Evolutionary conservation across 2,797 vertebrate genomes (phyloP).

Genomic region (Rhabdophis nuchalis): DNA sequence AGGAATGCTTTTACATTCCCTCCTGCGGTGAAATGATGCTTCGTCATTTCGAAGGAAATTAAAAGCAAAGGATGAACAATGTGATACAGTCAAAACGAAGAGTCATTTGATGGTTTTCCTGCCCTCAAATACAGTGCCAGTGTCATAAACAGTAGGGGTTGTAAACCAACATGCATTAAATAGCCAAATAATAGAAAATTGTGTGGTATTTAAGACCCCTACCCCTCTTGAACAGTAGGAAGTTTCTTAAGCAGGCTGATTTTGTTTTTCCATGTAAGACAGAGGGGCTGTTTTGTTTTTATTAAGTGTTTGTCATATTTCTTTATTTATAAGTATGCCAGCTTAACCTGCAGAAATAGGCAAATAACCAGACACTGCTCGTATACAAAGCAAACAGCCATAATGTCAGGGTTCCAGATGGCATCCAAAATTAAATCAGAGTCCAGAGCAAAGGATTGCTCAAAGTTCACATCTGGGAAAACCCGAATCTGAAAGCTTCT

Average conservation of each 20-base stretch:
- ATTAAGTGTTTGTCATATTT: neutral
- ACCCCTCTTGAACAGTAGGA: neutral
- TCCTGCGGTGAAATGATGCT: neutral
- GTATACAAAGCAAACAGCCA: neutral
- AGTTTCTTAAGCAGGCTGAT: neutral
- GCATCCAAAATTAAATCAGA: no score
- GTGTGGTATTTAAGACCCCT: neutral
- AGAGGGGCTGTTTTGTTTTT: neutral
- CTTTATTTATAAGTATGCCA: neutral
- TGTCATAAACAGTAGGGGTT: conserved; percentile 64
- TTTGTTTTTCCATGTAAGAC: neutral
- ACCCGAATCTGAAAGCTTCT: no score
- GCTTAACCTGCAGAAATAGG: neutral
- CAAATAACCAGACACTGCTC: neutral
- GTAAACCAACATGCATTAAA: conserved; percentile 60
- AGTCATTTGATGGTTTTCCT: conserved; percentile 67
- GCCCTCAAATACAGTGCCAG: conserved; percentile 58
- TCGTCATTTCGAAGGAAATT: neutral
- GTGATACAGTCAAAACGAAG: conserved; percentile 63
- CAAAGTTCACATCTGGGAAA: no score
- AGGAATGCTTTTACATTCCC: neutral
- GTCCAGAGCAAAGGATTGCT: no score
- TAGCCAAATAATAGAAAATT: conserved; percentile 46
- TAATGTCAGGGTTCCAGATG: no score
- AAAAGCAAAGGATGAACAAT: conserved; percentile 41